phyloP scores from a whole-genome alignment of 2,888 invertebrate genomes.

The Cerastis rubricosa region DNA sequence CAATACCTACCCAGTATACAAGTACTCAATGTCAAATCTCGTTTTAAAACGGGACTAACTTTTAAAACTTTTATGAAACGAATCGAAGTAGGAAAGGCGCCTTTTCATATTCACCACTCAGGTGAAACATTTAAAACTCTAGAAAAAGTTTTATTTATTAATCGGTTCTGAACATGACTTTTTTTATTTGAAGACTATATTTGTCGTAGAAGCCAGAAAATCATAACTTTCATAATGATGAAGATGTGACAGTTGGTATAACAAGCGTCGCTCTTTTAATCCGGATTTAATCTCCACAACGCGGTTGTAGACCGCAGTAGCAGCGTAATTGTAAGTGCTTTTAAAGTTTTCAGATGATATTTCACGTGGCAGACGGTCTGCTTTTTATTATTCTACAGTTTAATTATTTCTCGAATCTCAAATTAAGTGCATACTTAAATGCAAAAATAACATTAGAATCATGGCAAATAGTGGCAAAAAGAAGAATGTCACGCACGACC shows the following conservation, averaged over 20 bases:
- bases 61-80: constrained; percentile 5
- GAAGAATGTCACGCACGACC: no score
- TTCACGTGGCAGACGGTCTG: background rate
- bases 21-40: background rate
- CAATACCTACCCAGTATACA: background rate
- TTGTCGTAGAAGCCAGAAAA: background rate
- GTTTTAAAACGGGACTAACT: background rate
- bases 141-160: background rate
- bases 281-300: background rate
- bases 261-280: background rate
- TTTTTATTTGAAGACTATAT: background rate
- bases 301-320: background rate
- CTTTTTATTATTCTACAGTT: no score
- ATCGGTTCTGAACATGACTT: background rate
- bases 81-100: background rate
- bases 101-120: background rate
- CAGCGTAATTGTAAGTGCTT: no score
- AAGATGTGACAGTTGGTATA: background rate
- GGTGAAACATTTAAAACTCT: background rate
- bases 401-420: no score
- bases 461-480: no score
- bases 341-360: background rate
- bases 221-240: background rate
- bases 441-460: no score
- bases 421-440: no score